Base-by-base conservation (phyloP, 1,140 invertebrate genomes). In the Diplogasteroides magnus region DNA sequence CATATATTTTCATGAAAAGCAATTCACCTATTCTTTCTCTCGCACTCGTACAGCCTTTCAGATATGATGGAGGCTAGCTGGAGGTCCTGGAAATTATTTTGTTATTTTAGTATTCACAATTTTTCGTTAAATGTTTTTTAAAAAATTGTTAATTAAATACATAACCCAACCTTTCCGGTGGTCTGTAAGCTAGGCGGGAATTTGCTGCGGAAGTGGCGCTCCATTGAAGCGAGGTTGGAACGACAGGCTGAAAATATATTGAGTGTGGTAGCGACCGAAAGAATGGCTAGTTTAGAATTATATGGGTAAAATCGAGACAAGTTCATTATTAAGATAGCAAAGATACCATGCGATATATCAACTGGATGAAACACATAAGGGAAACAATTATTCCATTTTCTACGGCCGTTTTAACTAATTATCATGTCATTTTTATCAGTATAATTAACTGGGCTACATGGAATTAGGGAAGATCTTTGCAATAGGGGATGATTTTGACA, bases 111-210 rank as follows among this genome's bases (percentile, higher is more conserved):
- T 48, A 6, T 48, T 48, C 6, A 11, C 19, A 11, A 11, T 48
- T 48, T 48, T 19, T 48, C 6, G 6, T 48, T 48, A 6, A 48
- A 48, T 11, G 37, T 48, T 48, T 11, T 57, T 48, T 14, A 27
- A 31, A 48, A 14, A 64, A 14, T 64, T 27, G 31, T 48, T 15
- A 26, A 26, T 13, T 32, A 23, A 64, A 31, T 64, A 25, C 14
- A 61, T 26, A 15, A 64, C 31, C 63, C 64, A 37, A 64, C 68
- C 67, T 72, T 72, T 67, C 70, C 70, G 56, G 64, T 65, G 13
- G 62, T 72, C 29, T 72, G 70, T 28, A 72, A 64, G 27, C 67
- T 67, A 13, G 59, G 48, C 48, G 70, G 70, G 70, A 72, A 72
- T 28, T 72, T 72, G 29, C 56, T 60, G 31, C 67, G 67, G 70